phyloP scores from a whole-genome alignment of 2,888 invertebrate species.

The Congeria kusceri region DNA sequence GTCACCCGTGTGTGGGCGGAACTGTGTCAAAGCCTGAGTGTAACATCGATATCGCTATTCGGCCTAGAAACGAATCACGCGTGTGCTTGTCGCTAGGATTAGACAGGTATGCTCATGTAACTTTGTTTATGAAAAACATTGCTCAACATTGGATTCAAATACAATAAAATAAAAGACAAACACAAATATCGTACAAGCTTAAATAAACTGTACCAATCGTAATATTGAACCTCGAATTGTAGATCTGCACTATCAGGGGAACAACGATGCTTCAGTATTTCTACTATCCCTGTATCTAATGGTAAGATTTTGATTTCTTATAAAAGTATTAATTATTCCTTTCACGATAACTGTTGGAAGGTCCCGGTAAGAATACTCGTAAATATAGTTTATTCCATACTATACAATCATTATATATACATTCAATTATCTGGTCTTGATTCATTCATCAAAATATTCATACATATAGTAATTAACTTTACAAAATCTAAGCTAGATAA shows the following conservation, averaged over 20 bases:
- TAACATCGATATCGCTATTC: constrained; percentile 31
- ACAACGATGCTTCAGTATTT: constrained; percentile 30
- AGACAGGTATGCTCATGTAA: neutral
- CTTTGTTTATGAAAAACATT: neutral
- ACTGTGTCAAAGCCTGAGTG: constrained; percentile 16
- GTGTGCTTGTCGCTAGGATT: constrained; percentile 14
- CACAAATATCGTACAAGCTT: neutral
- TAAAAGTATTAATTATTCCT: too few relatives aligned
- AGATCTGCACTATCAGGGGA: constrained; percentile 10
- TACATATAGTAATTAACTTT: too few relatives aligned
- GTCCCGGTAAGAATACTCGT: too few relatives aligned
- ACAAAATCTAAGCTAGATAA: too few relatives aligned
- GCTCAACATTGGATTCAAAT: neutral
- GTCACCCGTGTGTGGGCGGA: constrained; percentile 33
- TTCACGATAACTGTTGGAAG: too few relatives aligned
- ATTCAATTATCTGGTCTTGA: too few relatives aligned
- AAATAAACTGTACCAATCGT: neutral
- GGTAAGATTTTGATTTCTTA: too few relatives aligned
- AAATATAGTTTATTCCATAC: too few relatives aligned
- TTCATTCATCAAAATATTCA: too few relatives aligned
- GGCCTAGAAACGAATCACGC: neutral
- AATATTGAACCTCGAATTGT: neutral
- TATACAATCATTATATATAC: too few relatives aligned
- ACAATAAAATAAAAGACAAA: neutral
- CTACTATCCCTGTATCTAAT: neutral